These are phyloP conservation scores for Ornithorhynchus anatinus DNA, from an alignment of 2,113 vertebrate genomes.

Conservation along the genomic window DNA sequence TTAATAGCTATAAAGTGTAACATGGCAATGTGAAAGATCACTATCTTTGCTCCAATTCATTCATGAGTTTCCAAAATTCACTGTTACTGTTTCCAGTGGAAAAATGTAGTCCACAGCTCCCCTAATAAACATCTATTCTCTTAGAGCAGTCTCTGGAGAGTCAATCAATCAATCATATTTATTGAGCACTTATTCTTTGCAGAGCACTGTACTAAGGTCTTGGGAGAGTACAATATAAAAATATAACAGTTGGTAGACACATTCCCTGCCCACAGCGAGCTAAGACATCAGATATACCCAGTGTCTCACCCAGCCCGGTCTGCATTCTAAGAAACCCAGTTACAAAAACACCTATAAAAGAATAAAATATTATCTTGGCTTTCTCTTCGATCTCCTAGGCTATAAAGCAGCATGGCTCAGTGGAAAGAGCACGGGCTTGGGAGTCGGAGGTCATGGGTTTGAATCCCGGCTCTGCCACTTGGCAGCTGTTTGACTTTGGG, in stretches of 20 bases:
- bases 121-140: neutral
- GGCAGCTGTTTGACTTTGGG: no score
- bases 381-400: neutral
- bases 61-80: neutral
- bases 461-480: no score
- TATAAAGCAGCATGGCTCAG: no score
- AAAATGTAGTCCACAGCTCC: neutral
- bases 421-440: no score
- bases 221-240: neutral
- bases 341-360: neutral
- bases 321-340: neutral
- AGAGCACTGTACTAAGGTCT: neutral
- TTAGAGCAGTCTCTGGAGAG: neutral
- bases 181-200: neutral
- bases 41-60: neutral
- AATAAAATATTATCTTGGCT: neutral
- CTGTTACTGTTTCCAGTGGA: neutral
- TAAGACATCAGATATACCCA: neutral
- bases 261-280: neutral
- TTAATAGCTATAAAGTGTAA: neutral
- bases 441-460: no score
- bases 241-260: neutral
- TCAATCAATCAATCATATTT: neutral
- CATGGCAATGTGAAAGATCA: neutral
- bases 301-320: neutral